Evolutionary conservation across 1,140 invertebrate genomes (phyloP).

Genomic region (Stenopsyche tienmushanensis): DNA sequence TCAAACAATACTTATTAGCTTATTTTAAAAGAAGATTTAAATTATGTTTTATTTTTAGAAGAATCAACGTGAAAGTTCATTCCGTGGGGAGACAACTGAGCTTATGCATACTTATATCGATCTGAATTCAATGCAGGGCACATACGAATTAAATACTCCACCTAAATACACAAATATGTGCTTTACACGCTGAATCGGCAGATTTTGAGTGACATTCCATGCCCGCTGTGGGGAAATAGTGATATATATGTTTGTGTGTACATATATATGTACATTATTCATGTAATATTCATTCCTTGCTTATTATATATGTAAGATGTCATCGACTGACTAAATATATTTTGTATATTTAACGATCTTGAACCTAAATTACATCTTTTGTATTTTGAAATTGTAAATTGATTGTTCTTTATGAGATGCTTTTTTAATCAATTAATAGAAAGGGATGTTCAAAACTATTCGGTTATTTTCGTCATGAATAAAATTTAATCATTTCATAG

Average conservation of each 20-base stretch:
- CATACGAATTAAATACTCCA: not conserved
- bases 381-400: conserved; percentile 13
- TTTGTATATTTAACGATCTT: conserved; percentile 18
- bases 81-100: no score
- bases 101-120: no score
- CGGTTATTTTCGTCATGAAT: not conserved
- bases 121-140: not conserved
- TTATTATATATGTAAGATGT: conserved; percentile 10
- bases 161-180: not conserved
- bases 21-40: not conserved
- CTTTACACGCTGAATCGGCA: not conserved
- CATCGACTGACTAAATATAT: conserved; percentile 26
- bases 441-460: not conserved
- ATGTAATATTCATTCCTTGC: not conserved
- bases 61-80: conserved; percentile 15
- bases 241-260: not conserved
- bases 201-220: no score
- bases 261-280: not conserved
- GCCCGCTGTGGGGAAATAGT: no score
- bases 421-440: conserved; percentile 3
- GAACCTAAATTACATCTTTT: not conserved
- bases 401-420: conserved; percentile 2
- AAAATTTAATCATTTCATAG: no score
- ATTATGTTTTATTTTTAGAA: conserved; percentile 21
- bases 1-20: not conserved